These are phyloP conservation scores for Hirtodrosophila duncani DNA, from an alignment of 2,888 invertebrate genomes.

Conservation along the genomic window DNA sequence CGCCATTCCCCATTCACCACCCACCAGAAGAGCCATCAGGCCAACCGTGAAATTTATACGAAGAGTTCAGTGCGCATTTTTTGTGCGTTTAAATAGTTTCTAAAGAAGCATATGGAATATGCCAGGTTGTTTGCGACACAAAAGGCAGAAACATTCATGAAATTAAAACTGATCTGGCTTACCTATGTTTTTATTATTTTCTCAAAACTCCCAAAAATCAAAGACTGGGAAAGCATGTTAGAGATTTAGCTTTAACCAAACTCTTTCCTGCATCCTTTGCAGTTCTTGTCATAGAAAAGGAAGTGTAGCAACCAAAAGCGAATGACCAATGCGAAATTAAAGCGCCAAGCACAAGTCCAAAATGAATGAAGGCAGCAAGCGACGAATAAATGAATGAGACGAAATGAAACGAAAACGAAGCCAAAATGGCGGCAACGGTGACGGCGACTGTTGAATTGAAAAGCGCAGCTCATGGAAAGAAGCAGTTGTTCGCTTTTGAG, in stretches of 20 bases:
- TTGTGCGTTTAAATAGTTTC: too few relatives aligned
- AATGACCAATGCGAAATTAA: slow-evolving; percentile 63
- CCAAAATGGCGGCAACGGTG: slow-evolving; percentile 18
- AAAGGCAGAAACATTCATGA: too few relatives aligned
- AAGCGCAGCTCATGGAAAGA: slow-evolving; percentile 56
- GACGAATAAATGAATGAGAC: slow-evolving; percentile 64
- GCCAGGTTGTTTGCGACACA: background rate
- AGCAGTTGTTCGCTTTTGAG: slow-evolving; percentile 38
- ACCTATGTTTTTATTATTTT: background rate
- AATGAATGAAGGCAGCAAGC: slow-evolving; percentile 56
- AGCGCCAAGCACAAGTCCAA: slow-evolving; percentile 55
- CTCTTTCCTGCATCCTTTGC: too few relatives aligned
- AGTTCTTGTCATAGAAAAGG: background rate
- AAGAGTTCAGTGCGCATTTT: slow-evolving; percentile 42
- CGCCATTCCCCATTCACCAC: too few relatives aligned
- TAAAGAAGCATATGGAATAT: slow-evolving; percentile 12
- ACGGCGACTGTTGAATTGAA: slow-evolving; percentile 23
- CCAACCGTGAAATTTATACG: slow-evolving; percentile 58
- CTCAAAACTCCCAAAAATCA: slow-evolving; percentile 11
- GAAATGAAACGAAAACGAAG: slow-evolving; percentile 63
- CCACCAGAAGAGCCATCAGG: slow-evolving; percentile 30
- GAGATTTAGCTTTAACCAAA: too few relatives aligned
- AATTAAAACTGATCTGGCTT: too few relatives aligned
- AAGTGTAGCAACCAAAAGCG: slow-evolving; percentile 9
- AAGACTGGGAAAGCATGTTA: slow-evolving; percentile 2